These are phyloP conservation scores for Isichthys henryi DNA, from an alignment of 2,113 vertebrate species.

Conservation along the genomic window DNA sequence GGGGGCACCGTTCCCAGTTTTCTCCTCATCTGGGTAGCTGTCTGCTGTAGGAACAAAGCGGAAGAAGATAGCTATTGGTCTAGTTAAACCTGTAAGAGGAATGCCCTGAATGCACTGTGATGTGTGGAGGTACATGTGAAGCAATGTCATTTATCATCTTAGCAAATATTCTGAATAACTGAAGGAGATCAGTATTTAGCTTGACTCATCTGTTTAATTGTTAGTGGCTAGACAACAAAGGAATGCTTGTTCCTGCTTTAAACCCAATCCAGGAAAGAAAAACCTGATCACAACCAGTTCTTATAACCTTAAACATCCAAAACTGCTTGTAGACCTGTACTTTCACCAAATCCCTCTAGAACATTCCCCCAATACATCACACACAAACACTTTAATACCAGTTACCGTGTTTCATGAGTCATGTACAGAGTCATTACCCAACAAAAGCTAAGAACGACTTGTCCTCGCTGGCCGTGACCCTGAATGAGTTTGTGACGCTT, in stretches of 20 bases:
- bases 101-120: background rate
- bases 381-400: background rate
- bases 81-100: background rate
- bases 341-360: background rate
- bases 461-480: background rate
- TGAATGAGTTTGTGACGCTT: background rate
- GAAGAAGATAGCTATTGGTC: background rate
- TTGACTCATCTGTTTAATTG: background rate
- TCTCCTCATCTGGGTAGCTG: no score
- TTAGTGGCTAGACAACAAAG: background rate
- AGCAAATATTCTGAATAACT: background rate
- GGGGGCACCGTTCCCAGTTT: background rate
- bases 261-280: background rate
- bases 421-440: background rate
- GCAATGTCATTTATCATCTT: background rate
- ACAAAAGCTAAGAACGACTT: background rate
- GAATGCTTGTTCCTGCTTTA: background rate
- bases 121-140: background rate
- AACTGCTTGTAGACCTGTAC: background rate
- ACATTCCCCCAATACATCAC: background rate
- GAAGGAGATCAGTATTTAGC: background rate
- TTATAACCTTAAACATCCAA: background rate
- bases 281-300: background rate
- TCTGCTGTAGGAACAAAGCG: background rate
- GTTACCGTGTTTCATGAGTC: background rate